Conservation (phyloP, 2,113 vertebrate species). For the Progne subis region DNA sequence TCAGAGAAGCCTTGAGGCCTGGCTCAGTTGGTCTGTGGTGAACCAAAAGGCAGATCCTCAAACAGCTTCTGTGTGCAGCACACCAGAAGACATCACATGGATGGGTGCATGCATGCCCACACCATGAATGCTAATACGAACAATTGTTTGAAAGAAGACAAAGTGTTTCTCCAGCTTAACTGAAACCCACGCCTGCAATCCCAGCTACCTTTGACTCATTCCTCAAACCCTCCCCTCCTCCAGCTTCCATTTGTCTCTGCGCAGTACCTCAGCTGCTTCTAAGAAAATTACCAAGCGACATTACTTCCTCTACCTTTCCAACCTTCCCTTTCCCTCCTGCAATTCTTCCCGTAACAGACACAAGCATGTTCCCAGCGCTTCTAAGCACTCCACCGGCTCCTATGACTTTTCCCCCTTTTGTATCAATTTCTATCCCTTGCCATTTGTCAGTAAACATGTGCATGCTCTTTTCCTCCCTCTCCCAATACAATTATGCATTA, state of each 20-base stretch:
- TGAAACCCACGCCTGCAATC: constrained; percentile 63
- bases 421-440: neutral
- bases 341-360: neutral
- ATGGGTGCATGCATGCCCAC: constrained; percentile 43
- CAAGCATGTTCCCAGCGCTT: neutral
- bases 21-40: neutral
- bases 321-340: neutral
- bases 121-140: constrained; percentile 12
- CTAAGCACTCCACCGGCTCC: neutral
- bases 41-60: neutral
- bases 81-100: constrained; percentile 30
- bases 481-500: neutral
- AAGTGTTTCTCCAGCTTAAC: constrained; percentile 51
- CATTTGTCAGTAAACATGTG: neutral
- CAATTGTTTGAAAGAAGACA: constrained; percentile 56
- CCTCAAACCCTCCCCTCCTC: constrained; percentile 38
- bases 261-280: neutral
- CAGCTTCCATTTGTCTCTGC: constrained; percentile 13
- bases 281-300: constrained; percentile 14
- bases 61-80: neutral
- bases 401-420: neutral
- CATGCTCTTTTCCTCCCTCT: neutral
- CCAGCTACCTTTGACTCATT: constrained; percentile 65
- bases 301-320: neutral
- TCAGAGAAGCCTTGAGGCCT: neutral